Base-by-base conservation (phyloP, 2,888 invertebrate genomes). In the Megamerina dolium region DNA sequence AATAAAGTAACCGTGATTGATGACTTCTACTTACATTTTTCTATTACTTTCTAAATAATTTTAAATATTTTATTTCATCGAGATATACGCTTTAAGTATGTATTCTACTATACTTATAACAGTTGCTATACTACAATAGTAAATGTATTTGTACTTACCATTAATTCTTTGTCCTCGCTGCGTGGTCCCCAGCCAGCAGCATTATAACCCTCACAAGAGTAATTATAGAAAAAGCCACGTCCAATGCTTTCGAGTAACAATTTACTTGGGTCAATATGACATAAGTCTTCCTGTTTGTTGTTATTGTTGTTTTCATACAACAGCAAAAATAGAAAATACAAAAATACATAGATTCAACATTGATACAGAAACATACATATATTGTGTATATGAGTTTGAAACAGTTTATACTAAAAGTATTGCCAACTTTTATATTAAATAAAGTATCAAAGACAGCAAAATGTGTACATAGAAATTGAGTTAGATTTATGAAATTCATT, bases 121-220 rank as follows among this genome's bases (percentile, higher is more conserved):
- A n/a, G n/a, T n/a, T n/a, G n/a, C n/a, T n/a, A n/a, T n/a, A n/a
- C n/a, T n/a, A n/a, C n/a, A n/a, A n/a, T n/a, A n/a, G n/a, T n/a
- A n/a, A n/a, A n/a, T n/a, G n/a, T 27, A 3, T 9, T 18, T 33
- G 5, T 23, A 43, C 53, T 50, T 48, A 92, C 90, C 56, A 86
- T 75, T 10, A 93, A 78, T 57, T 89, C 85, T 19, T 83, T 82
- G 48, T 83, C 82, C 29, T 79, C 77, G 23, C 91, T 91, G 54
- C 81, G 77, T 27, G 80, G 79, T 31, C 92, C 92, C 87, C 91
- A 91, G 8, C 90, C 91, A 9, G 91, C 92, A 12, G 80, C 78
- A 72, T 93, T 94, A 68, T 81, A 83, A 13, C 93, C 94, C 60
- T 85, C 83, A 67, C 95, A 95, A 1, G 92, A 88, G 73, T 93